Evolutionary conservation across 2,888 invertebrate species (phyloP), one percentile per base, ranked within the genome.

Genomic region (Panzeria rudis): DNA sequence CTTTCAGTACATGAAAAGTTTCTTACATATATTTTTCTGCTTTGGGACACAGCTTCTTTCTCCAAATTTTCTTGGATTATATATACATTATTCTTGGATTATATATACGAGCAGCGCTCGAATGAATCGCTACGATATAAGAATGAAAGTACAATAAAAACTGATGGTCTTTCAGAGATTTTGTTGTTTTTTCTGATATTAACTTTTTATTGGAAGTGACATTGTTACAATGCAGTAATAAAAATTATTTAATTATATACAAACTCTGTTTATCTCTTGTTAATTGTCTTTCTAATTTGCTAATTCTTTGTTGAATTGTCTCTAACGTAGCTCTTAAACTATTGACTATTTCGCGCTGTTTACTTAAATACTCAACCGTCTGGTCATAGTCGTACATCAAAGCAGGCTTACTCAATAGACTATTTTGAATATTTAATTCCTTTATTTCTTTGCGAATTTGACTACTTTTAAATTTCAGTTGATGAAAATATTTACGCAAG

Each of bases 351-450:
- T 9, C 47, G 11, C 72, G 84, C 0, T 88, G 69, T 3, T 13
- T 17, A 1, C 62, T 61, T 0, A 89, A 20, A 13, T 50, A 86
- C 0, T 86, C 54, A 0, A 88, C 69, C 0, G 91, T 92, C 0
- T 25, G 47, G 75, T 92, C 92, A 69, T 87, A 92, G 64, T 92
- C 92, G 7, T 87, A 41, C 86, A 92, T 84, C 1, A 92, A 85
- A 0, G 87, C 80, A 0, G 90, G 91, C 81, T 91, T 91, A 35
- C 89, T 87, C 8, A 92, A 72, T 0, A 92, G 83, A 4, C 92
- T 92, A n/a, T 89, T 89, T 50, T 89, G 87, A n/a, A 86, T 89
- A 62, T 87, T 89, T 3, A 91, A 76, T 3, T 89, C 89, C 3
- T 73, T 69, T 0, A 88, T 87, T 44, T 86, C 83, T 5, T 89